Base-by-base conservation (phyloP, 2,888 invertebrate species). In the Mermis nigrescens region DNA sequence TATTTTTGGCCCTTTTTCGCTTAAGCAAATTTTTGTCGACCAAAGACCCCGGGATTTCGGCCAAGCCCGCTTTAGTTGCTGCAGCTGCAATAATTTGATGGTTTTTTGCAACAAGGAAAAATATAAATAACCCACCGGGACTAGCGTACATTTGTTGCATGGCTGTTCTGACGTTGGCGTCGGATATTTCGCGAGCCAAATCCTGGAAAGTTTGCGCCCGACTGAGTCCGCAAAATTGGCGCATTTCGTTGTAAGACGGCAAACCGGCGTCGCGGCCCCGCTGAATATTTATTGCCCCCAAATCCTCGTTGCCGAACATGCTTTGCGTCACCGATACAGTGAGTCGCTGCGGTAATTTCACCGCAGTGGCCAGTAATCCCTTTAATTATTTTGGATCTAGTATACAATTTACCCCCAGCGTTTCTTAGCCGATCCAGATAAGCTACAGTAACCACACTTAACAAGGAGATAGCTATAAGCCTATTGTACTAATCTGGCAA, bases 251-350 rank as follows among this genome's bases (percentile, higher is more conserved):
- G 70, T 95, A 98, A 26, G 66, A 65, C 0, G 91, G 77, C 58
- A 95, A 80, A 1, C 84, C 95, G 72, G 95, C 95, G 72, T 95
- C 95, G 60, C 94, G 79, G 22, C 58, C 54, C 2, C 58, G 27
- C 19, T 58, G 58, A 4, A 58, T 27, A 29, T 98, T 95, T 73
- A 95, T 86, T 1, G 94, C 87, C 1, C 92, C 94, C 63, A 98
- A 78, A 76, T 98, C 95, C 54, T 67, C 69, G 74, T 75, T 58
- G 74, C 78, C 67, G 66, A 81, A 81, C 1, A 98, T 78, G 65
- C 87, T 83, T 73, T 98, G 95, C 0, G 94, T 98, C 19, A 99
- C 78, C 71, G 95, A 92, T 0, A 82, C 79, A 68, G 95, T 95
- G 15, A 98, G 76, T 72, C 92, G 86, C 74, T 95, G 84, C 3